Evolutionary conservation across 2,797 vertebrate genomes (phyloP), one percentile per base, ranked within the genome.

Genomic region (Acanthiza pusilla): DNA sequence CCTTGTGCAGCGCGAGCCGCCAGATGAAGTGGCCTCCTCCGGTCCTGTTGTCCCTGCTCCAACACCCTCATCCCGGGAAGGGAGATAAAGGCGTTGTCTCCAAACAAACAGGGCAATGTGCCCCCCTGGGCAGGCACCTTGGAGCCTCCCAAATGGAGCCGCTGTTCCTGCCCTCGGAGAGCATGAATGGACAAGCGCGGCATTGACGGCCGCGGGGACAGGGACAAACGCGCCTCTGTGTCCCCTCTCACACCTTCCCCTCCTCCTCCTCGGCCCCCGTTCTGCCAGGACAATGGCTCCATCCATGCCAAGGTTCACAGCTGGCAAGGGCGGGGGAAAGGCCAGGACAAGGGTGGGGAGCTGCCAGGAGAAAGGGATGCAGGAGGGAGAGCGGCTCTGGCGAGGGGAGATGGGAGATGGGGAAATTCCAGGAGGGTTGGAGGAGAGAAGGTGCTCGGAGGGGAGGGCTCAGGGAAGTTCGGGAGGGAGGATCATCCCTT

Each of bases 171-270:
- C 97, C 98, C 97, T 98, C 97, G 94, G 97, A 85, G 96, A 32
- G 95, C 97, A 98, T 97, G 98, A 98, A 98, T 98, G 98, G 97
- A 98, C 98, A 98, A 98, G 98, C 91, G 81, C 93, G 96, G 97
- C 98, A 98, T 98, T 98, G 98, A 98, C 91, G 88, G 97, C 94
- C n/a, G 79, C 30, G 76, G 96, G 97, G 96, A 97, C 97, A 63
- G 91, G 67, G 94, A 98, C 98, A 98, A 98, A 98, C 60, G 96
- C 96, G 96, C 96, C 97, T 97, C 98, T 98, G 98, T 98, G 97
- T 96, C 78, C 62, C 89, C 70, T 84, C 97, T 98, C 97, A 97
- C 97, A 98, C 98, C 98, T 98, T 98, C 98, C 97, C 96, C 96
- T 96, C 96, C 97, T 97, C 95, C 97, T 87, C 93, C 93, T 90